phyloP scores from a whole-genome alignment of 2,888 invertebrate species.

The Tetanocera ferruginea region DNA sequence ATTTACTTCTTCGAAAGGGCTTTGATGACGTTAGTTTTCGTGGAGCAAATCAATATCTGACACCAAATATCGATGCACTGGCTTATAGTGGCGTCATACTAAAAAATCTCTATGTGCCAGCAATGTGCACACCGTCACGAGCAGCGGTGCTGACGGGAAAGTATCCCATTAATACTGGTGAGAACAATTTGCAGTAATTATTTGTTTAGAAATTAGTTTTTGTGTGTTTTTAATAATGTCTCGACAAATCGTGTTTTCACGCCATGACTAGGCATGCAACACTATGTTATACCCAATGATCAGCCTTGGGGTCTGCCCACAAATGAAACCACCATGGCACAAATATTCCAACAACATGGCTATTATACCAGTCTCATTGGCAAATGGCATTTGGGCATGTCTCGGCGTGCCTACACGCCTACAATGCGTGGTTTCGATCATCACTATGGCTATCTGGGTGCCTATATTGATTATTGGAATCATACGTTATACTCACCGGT shows the following conservation, averaged over 20 bases:
- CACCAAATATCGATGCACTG: constrained; percentile 90
- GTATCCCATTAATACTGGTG: constrained; percentile 86
- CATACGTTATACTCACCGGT: constrained; percentile 72
- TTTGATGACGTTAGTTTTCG: constrained; percentile 94
- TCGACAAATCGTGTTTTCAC: not conserved
- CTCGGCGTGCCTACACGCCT: constrained; percentile 75
- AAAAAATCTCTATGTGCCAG: constrained; percentile 83
- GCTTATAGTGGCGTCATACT: constrained; percentile 88
- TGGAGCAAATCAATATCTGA: constrained; percentile 89
- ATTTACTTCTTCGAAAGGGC: constrained; percentile 73
- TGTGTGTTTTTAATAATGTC: not conserved
- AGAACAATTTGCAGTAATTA: not conserved
- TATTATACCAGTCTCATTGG: constrained; percentile 88
- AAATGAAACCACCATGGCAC: constrained; percentile 79
- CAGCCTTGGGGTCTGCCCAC: constrained; percentile 82
- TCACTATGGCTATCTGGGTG: constrained; percentile 88
- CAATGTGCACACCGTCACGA: constrained; percentile 88
- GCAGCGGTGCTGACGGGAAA: constrained; percentile 87
- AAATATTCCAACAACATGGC: constrained; percentile 78
- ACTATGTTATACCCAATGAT: constrained; percentile 76
- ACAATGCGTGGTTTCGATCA: constrained; percentile 82
- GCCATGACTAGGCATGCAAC: constrained; percentile 76
- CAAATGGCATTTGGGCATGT: constrained; percentile 93
- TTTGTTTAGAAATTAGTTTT: not conserved
- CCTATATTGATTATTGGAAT: constrained; percentile 85